Evolutionary conservation across 2,113 vertebrate genomes (phyloP).

Genomic region (Spilogale gracilis): DNA sequence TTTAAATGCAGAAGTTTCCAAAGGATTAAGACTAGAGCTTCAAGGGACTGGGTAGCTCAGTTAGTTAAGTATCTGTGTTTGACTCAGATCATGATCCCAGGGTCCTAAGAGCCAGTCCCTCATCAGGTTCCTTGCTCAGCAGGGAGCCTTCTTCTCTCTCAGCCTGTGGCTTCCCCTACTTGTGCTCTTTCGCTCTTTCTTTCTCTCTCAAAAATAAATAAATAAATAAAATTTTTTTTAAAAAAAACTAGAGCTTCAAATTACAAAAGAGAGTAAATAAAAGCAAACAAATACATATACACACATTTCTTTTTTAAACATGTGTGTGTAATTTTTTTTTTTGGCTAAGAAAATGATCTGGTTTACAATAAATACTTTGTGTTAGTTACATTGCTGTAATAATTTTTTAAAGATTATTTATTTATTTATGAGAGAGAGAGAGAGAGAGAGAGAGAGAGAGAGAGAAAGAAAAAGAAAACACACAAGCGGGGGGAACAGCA

Average conservation of each 20-base stretch:
- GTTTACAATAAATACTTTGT: neutral
- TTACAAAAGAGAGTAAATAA: constrained; percentile 43
- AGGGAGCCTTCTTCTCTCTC: no score
- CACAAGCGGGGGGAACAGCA: no score
- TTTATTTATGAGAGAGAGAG: no score
- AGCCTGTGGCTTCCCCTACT: no score
- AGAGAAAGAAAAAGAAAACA: no score
- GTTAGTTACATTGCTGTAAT: neutral
- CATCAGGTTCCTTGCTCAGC: no score
- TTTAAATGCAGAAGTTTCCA: constrained; percentile 24
- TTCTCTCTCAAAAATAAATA: neutral
- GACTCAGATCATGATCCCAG: neutral
- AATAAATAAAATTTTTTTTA: neutral
- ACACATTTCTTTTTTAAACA: neutral
- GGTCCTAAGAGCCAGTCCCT: neutral
- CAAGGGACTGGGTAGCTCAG: neutral
- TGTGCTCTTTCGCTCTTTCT: no score
- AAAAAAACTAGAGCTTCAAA: neutral
- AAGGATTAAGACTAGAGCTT: neutral
- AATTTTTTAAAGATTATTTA: neutral
- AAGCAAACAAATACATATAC: neutral
- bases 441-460: no score
- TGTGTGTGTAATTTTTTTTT: neutral
- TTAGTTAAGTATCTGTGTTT: neutral
- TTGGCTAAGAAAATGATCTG: neutral